Percentiles rank a stretch among this genome's conserved stretches.
Conservation (phyloP, 2,113 vertebrate genomes). For the Ivindomyrus marchei region DNA sequence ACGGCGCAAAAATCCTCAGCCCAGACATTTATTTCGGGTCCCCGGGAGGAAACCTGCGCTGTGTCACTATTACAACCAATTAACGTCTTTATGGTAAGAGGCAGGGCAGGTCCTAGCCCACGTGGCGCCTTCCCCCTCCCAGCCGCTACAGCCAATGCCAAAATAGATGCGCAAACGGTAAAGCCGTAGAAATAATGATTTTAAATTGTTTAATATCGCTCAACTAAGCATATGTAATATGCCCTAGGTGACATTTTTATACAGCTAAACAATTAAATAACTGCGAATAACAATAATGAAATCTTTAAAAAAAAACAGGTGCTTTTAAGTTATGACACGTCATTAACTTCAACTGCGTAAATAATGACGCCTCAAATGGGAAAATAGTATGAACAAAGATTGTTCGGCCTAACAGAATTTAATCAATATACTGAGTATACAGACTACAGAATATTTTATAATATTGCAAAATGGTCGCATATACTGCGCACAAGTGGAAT, state of each 20-base stretch:
- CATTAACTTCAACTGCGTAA: not conserved
- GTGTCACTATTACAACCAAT: not conserved
- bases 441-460: not conserved
- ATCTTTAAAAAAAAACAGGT: not conserved
- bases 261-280: not conserved
- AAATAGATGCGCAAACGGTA: not conserved
- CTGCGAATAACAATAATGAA: not conserved
- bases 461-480: not conserved
- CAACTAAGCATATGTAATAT: not conserved
- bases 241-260: not conserved
- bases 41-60: not conserved
- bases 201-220: not conserved
- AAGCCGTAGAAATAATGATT: not conserved
- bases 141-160: not conserved
- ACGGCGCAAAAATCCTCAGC: not conserved
- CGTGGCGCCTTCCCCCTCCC: not conserved
- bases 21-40: not conserved
- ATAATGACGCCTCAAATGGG: not conserved
- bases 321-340: no score
- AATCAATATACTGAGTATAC: not conserved
- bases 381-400: not conserved
- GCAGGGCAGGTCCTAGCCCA: not conserved
- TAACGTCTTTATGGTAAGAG: not conserved
- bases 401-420: not conserved
- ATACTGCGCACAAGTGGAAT: not conserved